Evolutionary conservation across 2,888 invertebrate genomes (phyloP).

Genomic region (Folsomia manolachei): DNA sequence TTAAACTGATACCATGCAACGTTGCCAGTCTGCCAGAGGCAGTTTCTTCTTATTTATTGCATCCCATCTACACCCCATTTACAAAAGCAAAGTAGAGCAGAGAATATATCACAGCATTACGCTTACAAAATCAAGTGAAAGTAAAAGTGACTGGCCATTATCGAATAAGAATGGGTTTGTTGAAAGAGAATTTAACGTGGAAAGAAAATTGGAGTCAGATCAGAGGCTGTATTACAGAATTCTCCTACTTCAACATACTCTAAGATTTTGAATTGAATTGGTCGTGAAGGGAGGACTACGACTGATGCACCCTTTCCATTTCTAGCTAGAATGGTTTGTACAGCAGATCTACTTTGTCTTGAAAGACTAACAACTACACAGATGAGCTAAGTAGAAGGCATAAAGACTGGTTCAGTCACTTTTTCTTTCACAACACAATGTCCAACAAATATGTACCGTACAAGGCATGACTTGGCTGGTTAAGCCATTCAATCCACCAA

Average conservation of each 20-base stretch:
- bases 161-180: background rate
- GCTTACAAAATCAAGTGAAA: too few species aligned
- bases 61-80: background rate
- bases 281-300: background rate
- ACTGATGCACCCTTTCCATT: background rate
- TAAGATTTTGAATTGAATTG: background rate
- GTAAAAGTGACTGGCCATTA: conserved; percentile 1
- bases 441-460: background rate
- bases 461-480: too few species aligned
- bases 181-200: conserved; percentile 8
- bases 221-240: background rate
- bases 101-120: too few species aligned
- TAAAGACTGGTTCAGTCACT: background rate
- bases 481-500: too few species aligned
- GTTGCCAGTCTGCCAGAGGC: background rate
- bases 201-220: conserved; percentile 5
- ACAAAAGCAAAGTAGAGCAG: too few species aligned
- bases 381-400: too few species aligned
- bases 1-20: too few species aligned
- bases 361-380: too few species aligned
- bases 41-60: background rate
- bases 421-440: background rate
- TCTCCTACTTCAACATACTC: background rate
- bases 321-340: background rate
- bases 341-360: background rate